A percentile compares a stretch with the other conserved stretches of the same genome.
Evolutionary conservation across 1,140 invertebrate species (phyloP).

Genomic region (Drosophila littoralis): DNA sequence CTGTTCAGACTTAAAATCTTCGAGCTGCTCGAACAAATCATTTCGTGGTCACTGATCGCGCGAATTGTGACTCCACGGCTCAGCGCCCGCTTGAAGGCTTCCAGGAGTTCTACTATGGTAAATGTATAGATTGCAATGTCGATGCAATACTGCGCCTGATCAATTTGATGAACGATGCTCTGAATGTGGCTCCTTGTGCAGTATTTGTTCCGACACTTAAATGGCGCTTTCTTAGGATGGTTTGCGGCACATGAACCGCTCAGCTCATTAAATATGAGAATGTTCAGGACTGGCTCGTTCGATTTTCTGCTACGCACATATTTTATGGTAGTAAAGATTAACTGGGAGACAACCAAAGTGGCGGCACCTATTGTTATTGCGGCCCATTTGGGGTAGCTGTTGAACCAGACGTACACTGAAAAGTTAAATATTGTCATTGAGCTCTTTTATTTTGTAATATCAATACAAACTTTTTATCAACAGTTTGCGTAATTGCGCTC

Average conservation of each 20-base stretch:
- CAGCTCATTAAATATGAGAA: conserved; percentile 60
- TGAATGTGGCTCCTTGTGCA: conserved; percentile 37
- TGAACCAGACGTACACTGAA: conserved; percentile 16
- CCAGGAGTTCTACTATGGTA: conserved; percentile 16
- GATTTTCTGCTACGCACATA: neutral
- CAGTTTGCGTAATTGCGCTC: neutral
- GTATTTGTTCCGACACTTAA: conserved; percentile 36
- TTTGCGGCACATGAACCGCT: neutral
- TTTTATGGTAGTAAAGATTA: neutral
- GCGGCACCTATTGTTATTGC: conserved; percentile 1
- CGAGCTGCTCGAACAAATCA: conserved; percentile 45
- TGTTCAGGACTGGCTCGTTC: conserved; percentile 16
- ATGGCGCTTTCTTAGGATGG: neutral
- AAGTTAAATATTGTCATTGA: neutral
- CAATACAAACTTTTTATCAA: conserved; percentile 8
- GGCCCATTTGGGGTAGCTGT: neutral
- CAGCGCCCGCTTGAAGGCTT: conserved; percentile 47
- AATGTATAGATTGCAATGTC: conserved; percentile 76
- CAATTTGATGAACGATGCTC: conserved; percentile 45
- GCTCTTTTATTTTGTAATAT: neutral
- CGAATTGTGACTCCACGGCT: conserved; percentile 57
- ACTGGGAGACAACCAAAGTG: neutral
- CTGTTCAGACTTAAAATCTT: conserved; percentile 27
- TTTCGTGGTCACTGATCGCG: conserved; percentile 64
- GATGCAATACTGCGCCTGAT: conserved; percentile 61